Evolutionary conservation across 2,797 vertebrate species (phyloP).

Genomic region (Crenichthys baileyi): DNA sequence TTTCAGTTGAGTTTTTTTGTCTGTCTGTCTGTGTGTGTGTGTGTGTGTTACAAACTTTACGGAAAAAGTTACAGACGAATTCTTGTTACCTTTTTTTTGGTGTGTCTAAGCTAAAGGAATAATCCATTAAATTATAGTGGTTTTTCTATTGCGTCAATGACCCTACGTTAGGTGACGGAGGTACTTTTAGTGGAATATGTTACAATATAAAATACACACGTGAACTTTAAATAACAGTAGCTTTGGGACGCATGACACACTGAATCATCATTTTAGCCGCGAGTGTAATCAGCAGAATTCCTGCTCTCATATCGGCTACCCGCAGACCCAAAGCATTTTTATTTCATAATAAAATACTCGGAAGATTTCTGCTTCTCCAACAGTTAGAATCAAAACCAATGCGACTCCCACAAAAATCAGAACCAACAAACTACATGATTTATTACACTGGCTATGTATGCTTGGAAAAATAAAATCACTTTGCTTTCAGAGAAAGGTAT

Average conservation of each 20-base stretch:
- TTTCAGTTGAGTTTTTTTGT: too few relatives aligned
- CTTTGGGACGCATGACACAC: neutral
- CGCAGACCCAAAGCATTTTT: constrained; percentile 43
- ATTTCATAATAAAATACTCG: constrained; percentile 39
- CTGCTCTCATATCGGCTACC: neutral
- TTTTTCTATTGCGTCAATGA: too few relatives aligned
- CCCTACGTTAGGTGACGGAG: too few relatives aligned
- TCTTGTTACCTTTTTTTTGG: too few relatives aligned
- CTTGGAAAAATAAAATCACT: neutral
- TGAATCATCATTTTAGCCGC: neutral
- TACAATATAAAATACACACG: neutral
- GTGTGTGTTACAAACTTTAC: too few relatives aligned
- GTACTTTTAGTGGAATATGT: fast-evolving
- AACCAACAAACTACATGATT: neutral
- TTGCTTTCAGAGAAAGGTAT: neutral
- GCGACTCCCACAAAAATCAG: neutral
- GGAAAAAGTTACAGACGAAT: too few relatives aligned
- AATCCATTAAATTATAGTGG: too few relatives aligned
- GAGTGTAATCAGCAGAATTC: neutral
- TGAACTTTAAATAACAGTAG: neutral
- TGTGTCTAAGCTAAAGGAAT: too few relatives aligned
- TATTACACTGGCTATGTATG: neutral
- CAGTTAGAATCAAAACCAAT: neutral
- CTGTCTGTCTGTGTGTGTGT: too few relatives aligned
- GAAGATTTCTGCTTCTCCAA: neutral